These are phyloP conservation scores for Rhingia rostrata DNA, from an alignment of 2,888 invertebrate genomes.

Conservation along the genomic window DNA sequence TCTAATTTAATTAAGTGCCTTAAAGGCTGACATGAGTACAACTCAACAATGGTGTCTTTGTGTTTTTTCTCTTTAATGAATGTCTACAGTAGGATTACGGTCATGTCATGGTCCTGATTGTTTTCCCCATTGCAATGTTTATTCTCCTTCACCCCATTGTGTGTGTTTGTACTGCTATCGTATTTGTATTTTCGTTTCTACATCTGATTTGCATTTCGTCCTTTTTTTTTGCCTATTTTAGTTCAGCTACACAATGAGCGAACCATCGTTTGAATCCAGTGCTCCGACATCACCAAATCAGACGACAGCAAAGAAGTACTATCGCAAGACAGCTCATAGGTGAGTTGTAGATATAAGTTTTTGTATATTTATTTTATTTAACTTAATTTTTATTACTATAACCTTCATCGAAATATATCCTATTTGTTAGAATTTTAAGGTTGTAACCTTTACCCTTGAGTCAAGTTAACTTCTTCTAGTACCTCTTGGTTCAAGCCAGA, in stretches of 20 bases:
- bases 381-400: no score
- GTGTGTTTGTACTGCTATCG: not conserved
- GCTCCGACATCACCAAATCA: constrained; percentile 78
- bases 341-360: constrained; percentile 77
- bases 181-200: not conserved
- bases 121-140: constrained; percentile 18
- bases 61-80: not conserved
- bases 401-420: no score
- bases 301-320: constrained; percentile 80
- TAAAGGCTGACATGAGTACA: constrained; percentile 3
- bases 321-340: constrained; percentile 82
- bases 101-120: constrained; percentile 34
- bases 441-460: no score
- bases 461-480: no score
- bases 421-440: no score
- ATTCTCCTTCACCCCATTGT: not conserved
- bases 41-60: not conserved
- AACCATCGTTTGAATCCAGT: constrained; percentile 78
- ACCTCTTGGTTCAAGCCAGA: no score
- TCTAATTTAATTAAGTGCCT: constrained; percentile 42
- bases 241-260: constrained; percentile 79
- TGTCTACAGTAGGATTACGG: constrained; percentile 1
- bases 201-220: not conserved
- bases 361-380: not conserved
- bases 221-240: constrained; percentile 61